Base-by-base conservation (phyloP, 2,797 vertebrate genomes). In the Platyrinchus mystaceus region DNA sequence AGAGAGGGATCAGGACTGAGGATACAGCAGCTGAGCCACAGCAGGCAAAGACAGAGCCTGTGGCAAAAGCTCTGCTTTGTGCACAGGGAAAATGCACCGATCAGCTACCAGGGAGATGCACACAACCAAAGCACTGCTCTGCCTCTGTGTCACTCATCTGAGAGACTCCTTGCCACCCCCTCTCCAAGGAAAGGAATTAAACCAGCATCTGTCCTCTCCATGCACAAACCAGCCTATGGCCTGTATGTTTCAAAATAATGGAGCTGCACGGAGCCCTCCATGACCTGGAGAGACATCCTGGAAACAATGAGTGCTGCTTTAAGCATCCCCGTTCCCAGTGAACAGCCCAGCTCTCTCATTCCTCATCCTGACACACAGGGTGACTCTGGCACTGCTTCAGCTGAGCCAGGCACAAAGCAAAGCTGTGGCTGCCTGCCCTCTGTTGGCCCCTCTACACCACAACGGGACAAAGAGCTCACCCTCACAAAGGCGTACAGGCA, bases 401-500 rank as follows among this genome's bases (percentile, higher is more conserved):
- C 73, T 0, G 0, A 76, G 47, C 0, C 1, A 88, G 59, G 37
- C 63, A 87, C 71, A 63, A 70, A 84, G 69, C 47, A 76, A 71
- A 81, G 34, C 36, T 79, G 37, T 47, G 27, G 37, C 69, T 32
- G 6, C 37, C 43, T 78, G 47, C 36, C 50, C 47, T 87, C 58
- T 84, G 88, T 62, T 37, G 37, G 46, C 52, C 77, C 41, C 77
- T 79, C 75, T 30, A 58, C 10, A 76, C 30, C 14, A 37, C 49
- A 64, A 66, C 7, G 1, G 12, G 62, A 90, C 36, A 55, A 78
- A 70, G 27, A 80, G 32, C 79, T 87, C 97, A 99, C 99, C 98
- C 99, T 98, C 88, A 99, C 98, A 44, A 99, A 99, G 0, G 99
- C 96, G 1, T 99, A 99, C 27, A 99, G 98, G 90, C 99, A 99